Evolutionary conservation across 2,888 invertebrate species (phyloP).

Genomic region (Tetanocera ferruginea): DNA sequence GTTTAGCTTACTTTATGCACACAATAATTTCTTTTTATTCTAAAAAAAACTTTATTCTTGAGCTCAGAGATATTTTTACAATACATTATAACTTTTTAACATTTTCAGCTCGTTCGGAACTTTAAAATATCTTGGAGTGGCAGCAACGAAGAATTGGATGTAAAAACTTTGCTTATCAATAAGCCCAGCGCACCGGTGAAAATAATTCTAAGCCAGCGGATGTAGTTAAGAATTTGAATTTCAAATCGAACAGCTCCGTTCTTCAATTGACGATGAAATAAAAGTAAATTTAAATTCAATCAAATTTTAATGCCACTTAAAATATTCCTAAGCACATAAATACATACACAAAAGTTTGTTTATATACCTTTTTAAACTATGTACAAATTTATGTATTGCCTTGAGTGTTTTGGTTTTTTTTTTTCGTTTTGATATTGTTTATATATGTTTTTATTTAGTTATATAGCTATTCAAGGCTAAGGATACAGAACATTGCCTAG

Average conservation of each 20-base stretch:
- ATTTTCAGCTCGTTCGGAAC: slow-evolving; percentile 58
- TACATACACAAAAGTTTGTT: neutral
- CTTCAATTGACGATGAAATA: no score
- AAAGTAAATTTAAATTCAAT: neutral
- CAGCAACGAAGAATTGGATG: slow-evolving; percentile 74
- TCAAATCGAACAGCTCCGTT: slow-evolving; percentile 41
- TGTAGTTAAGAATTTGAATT: slow-evolving; percentile 47
- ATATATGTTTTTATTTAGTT: neutral
- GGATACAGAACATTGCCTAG: neutral
- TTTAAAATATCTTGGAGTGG: slow-evolving; percentile 72
- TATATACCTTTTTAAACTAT: neutral
- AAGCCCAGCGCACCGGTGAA: slow-evolving; percentile 77
- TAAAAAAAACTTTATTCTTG: neutral
- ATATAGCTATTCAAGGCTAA: neutral
- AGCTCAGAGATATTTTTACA: no score
- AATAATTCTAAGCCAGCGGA: slow-evolving; percentile 56
- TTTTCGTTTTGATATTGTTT: neutral
- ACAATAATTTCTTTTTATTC: neutral
- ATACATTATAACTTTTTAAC: neutral
- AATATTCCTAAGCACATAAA: neutral
- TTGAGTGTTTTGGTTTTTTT: neutral
- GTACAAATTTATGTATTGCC: neutral
- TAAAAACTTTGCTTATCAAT: slow-evolving; percentile 82
- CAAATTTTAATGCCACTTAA: neutral
- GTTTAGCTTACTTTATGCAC: neutral